These are phyloP conservation scores for Pegoplata infirma DNA, from an alignment of 2,888 invertebrate species.

Conservation along the genomic window DNA sequence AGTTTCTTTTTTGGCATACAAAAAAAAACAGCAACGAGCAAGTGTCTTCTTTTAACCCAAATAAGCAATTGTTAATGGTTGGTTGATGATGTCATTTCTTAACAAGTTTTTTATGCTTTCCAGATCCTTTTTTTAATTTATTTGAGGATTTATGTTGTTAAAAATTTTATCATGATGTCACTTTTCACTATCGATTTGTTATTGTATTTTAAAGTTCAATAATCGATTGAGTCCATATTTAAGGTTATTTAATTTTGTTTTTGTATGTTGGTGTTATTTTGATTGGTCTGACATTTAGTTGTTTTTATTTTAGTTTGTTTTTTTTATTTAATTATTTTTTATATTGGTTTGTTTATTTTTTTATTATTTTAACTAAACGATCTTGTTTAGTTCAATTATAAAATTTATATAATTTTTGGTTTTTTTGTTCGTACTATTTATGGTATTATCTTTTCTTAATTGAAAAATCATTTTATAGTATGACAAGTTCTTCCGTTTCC, in stretches of 20 bases:
- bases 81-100: constrained; percentile 25
- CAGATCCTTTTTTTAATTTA: neutral
- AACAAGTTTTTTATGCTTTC: neutral
- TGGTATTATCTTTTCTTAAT: constrained; percentile 1
- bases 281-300: constrained; percentile 19
- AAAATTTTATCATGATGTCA: constrained; percentile 20
- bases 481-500: constrained; percentile 42
- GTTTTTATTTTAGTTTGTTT: neutral
- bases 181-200: constrained; percentile 5
- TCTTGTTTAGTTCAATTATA: constrained; percentile 2
- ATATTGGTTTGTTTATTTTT: neutral
- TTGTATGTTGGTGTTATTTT: constrained; percentile 25
- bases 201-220: constrained; percentile 13
- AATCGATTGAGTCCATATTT: constrained; percentile 15
- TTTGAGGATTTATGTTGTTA: neutral
- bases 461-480: constrained; percentile 14
- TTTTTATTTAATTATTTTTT: constrained; percentile 16
- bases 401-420: neutral
- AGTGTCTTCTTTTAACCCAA: neutral
- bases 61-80: too few relatives aligned
- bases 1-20: neutral
- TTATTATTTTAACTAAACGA: neutral
- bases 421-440: neutral
- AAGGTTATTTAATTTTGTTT: neutral
- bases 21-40: neutral